Conservation (phyloP, 2,797 vertebrate species). For the Melanotaenia nigrans region DNA sequence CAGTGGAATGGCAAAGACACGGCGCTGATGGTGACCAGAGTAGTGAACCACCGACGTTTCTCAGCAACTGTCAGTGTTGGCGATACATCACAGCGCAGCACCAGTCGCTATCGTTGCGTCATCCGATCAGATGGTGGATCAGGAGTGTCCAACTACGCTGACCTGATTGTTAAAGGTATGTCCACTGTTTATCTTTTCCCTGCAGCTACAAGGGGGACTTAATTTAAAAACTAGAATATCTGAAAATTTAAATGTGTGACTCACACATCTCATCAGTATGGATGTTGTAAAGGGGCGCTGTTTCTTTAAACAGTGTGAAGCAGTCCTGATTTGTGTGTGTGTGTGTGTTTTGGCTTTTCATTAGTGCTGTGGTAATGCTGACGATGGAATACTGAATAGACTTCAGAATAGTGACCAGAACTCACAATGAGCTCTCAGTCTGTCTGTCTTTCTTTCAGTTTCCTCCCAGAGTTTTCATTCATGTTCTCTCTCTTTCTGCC, state of each 20-base stretch:
- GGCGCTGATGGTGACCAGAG: slow-evolving; percentile 93
- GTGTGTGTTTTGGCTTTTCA: slow-evolving; percentile 44
- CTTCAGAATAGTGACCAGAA: slow-evolving; percentile 48
- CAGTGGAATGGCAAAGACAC: slow-evolving; percentile 97
- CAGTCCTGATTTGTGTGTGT: slow-evolving; percentile 20
- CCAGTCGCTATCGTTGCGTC: slow-evolving; percentile 94
- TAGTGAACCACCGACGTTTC: slow-evolving; percentile 95
- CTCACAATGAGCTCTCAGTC: slow-evolving; percentile 48
- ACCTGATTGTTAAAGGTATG: slow-evolving; percentile 86
- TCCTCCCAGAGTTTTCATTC: slow-evolving; percentile 6
- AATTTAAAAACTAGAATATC: not conserved
- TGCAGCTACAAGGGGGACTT: not conserved
- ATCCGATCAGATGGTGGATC: slow-evolving; percentile 95
- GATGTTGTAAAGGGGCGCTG: slow-evolving; percentile 24
- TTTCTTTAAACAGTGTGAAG: slow-evolving; percentile 30
- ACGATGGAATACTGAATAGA: slow-evolving; percentile 63
- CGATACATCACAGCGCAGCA: slow-evolving; percentile 92
- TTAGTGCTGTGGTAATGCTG: slow-evolving; percentile 49
- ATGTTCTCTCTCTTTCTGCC: not conserved
- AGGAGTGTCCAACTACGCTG: slow-evolving; percentile 95
- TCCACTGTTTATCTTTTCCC: not conserved
- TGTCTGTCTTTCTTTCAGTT: slow-evolving; percentile 9
- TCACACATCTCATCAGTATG: slow-evolving; percentile 15
- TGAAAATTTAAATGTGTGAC: not conserved
- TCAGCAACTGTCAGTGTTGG: slow-evolving; percentile 93